Conservation (phyloP, 2,113 vertebrate species). For the Gymnobelideus leadbeateri region DNA sequence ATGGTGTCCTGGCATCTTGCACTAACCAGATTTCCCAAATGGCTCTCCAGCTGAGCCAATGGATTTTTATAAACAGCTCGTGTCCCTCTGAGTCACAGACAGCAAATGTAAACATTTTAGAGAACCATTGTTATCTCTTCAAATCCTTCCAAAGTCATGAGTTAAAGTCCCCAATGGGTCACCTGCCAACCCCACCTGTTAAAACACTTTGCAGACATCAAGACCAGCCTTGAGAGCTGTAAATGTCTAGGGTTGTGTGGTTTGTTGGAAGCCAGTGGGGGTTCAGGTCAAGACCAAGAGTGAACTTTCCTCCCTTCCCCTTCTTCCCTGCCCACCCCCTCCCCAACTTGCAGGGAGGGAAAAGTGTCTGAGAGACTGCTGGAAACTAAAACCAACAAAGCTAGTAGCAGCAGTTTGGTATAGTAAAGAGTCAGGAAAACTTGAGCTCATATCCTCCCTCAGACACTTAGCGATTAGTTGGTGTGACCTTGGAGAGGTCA, state of each 20-base stretch:
- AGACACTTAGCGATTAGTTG: not conserved
- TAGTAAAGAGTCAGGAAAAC: not conserved
- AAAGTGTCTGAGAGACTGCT: not conserved
- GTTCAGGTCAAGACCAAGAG: not conserved
- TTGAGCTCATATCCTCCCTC: not conserved
- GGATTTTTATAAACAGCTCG: constrained; percentile 35
- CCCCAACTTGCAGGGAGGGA: not conserved
- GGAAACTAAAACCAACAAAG: not conserved
- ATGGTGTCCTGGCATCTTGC: constrained; percentile 51
- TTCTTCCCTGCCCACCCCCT: not conserved
- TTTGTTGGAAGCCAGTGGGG: not conserved
- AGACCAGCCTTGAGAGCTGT: not conserved
- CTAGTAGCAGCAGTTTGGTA: not conserved
- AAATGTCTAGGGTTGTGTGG: constrained; percentile 19
- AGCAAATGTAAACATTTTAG: constrained; percentile 48
- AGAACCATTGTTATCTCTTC: constrained; percentile 65
- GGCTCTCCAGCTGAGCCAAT: constrained; percentile 34
- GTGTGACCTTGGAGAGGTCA: not conserved
- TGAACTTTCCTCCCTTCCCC: not conserved
- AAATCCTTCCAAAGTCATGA: not conserved
- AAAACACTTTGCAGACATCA: constrained; percentile 52
- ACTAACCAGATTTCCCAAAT: constrained; percentile 69
- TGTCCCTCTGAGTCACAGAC: constrained; percentile 38
- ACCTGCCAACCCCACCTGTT: constrained; percentile 57
- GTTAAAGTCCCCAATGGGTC: not conserved